Conservation (phyloP, 2,113 vertebrate genomes). For the Chlorodrepanis virens region DNA sequence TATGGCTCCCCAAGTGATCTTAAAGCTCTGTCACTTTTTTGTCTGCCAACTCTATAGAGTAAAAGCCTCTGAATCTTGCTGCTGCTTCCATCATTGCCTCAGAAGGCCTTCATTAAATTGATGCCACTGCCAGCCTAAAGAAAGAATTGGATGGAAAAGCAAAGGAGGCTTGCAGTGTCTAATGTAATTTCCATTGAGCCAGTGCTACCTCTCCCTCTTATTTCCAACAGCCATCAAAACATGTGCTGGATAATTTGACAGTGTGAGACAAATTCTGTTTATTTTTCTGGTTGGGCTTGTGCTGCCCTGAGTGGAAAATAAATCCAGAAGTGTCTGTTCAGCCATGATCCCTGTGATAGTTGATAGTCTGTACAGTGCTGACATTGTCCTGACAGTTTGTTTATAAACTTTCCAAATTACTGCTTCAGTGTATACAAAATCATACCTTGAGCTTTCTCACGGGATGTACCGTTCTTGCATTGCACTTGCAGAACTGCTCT, state of each 20-base stretch:
- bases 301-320: neutral
- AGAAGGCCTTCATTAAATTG: slow-evolving; percentile 29
- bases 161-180: neutral
- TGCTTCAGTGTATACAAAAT: neutral
- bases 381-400: neutral
- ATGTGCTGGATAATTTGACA: neutral
- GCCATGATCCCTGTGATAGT: neutral
- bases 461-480: neutral
- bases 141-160: neutral
- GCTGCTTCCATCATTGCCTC: slow-evolving; percentile 6
- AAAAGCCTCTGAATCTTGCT: slow-evolving; percentile 35
- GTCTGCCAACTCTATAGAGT: neutral
- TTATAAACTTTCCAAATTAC: neutral
- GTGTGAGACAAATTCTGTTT: neutral
- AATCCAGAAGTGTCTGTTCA: neutral
- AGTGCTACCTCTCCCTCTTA: neutral
- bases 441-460: slow-evolving; percentile 57
- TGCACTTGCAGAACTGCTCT: neutral
- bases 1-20: slow-evolving; percentile 16
- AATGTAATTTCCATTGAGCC: neutral
- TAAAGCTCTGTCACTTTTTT: slow-evolving; percentile 1
- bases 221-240: neutral
- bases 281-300: neutral
- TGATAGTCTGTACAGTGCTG: neutral
- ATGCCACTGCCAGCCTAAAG: neutral